Evolutionary conservation across 2,888 invertebrate genomes (phyloP).

Genomic region (Sminthurinus aureus): DNA sequence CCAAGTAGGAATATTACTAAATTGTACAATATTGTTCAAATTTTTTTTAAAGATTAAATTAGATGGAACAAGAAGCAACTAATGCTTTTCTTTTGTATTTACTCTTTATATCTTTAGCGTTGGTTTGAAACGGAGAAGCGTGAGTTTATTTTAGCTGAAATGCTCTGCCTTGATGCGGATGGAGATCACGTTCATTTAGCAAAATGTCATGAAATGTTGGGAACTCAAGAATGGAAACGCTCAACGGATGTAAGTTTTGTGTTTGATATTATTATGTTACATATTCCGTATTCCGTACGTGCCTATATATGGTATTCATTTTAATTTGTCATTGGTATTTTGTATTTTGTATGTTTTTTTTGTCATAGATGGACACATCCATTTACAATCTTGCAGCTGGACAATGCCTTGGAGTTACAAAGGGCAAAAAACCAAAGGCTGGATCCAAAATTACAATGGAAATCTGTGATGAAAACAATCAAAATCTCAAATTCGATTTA

Average conservation of each 20-base stretch:
- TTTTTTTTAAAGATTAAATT: background rate
- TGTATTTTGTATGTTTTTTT: background rate
- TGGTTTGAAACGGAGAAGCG: slow-evolving; percentile 86
- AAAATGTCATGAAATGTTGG: slow-evolving; percentile 93
- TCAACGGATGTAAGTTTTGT: slow-evolving; percentile 32
- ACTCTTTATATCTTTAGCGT: slow-evolving; percentile 67
- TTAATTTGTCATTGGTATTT: background rate
- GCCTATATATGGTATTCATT: background rate
- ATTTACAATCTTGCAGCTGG: slow-evolving; percentile 88
- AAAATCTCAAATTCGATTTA: slow-evolving; percentile 51
- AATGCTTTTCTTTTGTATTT: too few relatives aligned
- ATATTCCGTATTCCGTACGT: background rate
- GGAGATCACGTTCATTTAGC: slow-evolving; percentile 75
- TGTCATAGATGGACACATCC: slow-evolving; percentile 63
- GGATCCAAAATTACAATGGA: slow-evolving; percentile 52
- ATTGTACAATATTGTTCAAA: background rate
- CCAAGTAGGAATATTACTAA: too few relatives aligned
- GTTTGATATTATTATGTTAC: background rate
- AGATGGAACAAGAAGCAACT: background rate
- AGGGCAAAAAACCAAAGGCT: slow-evolving; percentile 38
- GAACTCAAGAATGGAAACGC: slow-evolving; percentile 84
- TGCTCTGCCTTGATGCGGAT: slow-evolving; percentile 83
- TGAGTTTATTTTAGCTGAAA: slow-evolving; percentile 83
- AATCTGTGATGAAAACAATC: slow-evolving; percentile 50
- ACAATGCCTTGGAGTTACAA: slow-evolving; percentile 75